Evolutionary conservation across 2,113 vertebrate genomes (phyloP), one percentile per base, ranked within the genome.

Genomic region (Raja brachyura): DNA sequence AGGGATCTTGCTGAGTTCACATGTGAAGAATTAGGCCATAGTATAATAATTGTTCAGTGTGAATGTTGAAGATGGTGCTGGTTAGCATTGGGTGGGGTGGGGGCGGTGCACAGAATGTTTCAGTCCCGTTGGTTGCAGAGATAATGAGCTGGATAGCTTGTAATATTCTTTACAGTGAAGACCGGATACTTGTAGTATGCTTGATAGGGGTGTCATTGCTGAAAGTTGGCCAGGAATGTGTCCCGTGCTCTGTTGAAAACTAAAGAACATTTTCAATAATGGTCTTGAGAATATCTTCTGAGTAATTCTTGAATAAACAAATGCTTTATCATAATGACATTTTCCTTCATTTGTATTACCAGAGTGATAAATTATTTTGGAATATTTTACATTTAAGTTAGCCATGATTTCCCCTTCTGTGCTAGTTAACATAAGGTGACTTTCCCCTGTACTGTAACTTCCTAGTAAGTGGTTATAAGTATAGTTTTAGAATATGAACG

Each of bases 11-110:
- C 66, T 92, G 90, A 92, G 90, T 92, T 92, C 68, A 92, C 68
- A 92, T 73, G 66, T 92, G 66, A 92, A 92, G 73, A 92, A 92
- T 74, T 92, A 63, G 68, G 73, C 90, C 22, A 92, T 68, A 92
- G 68, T 92, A 39, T 39, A 92, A 92, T 92, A 73, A 92, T 92
- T 92, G 90, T 92, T 73, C 39, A 28, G 68, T 48, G 28, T 74
- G 68, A 92, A 92, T 73, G 66, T 92, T 20, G 33, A 92, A 25
- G 33, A 54, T 9, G 66, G 16, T 10, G 66, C 25, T 92, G 33
- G 73, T 92, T 92, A 73, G 66, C 33, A 54, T 92, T 31, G 90
- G 70, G 68, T 16, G 18, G 70, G 1, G 70, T 16, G 16, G 70
- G 7, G 63, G 63, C 13, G 63, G 63, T 16, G 70, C 8, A 63